Base-by-base conservation (phyloP, 2,888 invertebrate species). In the Andrena chrysosceles region DNA sequence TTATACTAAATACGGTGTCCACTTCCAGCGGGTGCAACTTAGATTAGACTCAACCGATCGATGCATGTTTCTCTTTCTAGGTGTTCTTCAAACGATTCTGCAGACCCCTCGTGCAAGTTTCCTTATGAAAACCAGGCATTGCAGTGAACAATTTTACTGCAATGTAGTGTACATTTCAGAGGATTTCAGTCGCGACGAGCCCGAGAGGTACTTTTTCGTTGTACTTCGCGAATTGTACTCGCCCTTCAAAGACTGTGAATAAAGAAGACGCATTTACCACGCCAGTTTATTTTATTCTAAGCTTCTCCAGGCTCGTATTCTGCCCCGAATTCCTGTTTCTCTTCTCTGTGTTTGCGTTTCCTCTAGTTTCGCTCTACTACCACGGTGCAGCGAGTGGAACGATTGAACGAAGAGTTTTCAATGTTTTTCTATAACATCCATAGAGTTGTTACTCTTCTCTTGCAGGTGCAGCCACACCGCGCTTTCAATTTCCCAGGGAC, bases 381-480 rank as follows among this genome's bases (percentile, higher is more conserved):
- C 42, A 42, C 42, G 13, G 42, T 3, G 13, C 42, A 42, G 13
- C 1, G 42, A 42, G 13, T 42, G 13, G 13, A 42, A 13, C 13
- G 13, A 13, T 42, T 13, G 13, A 42, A 56, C 33, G 26, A 33
- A 23, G 35, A 29, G n/a, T 8, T 56, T 56, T 35, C 20, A 49
- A 31, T 42, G 33, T 23, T 60, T 16, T 33, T 35, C 2, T 26
- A 56, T 23, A 42, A 35, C 23, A 26, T 66, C 10, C 52, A 48
- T 67, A 48, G 69, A 85, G 69, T 62, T 33, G 35, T 69, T n/a
- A 48, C 63, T 78, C 63, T 70, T 85, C 10, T 85, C 83, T 85
- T 85, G 10, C 85, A 85, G 86, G 63, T 52, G 49, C 71, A 56
- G 29, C 26, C 42, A 68, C 83, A 8, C 2, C 20, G 54, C 10